Percentiles rank a stretch among this genome's conserved stretches.
phyloP scores from a whole-genome alignment of 2,113 vertebrate species.

The Philantomba maxwellii region DNA sequence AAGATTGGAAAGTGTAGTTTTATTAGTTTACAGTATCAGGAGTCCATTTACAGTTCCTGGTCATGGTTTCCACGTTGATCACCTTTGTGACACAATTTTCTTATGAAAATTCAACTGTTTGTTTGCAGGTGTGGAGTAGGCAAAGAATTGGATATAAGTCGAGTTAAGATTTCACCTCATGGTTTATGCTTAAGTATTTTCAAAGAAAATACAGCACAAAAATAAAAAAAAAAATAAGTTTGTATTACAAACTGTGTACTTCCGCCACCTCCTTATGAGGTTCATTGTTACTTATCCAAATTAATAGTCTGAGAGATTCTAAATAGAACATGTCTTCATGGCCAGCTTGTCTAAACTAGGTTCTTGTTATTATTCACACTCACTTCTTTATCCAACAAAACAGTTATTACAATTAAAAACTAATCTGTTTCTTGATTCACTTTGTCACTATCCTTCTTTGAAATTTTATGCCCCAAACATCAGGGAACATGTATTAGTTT shows the following conservation, averaged over 20 bases:
- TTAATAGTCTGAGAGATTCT: background rate
- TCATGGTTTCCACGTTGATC: background rate
- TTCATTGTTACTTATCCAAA: background rate
- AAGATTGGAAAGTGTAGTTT: background rate
- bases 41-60: background rate
- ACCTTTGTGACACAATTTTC: background rate
- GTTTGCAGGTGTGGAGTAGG: fast-evolving
- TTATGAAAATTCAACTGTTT: background rate
- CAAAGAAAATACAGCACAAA: background rate
- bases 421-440: background rate
- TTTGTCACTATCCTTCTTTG: background rate
- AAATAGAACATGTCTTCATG: background rate
- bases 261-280: background rate
- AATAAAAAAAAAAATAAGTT: background rate
- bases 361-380: background rate
- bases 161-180: background rate
- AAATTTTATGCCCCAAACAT: background rate
- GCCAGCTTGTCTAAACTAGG: background rate
- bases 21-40: background rate
- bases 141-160: background rate
- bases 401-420: background rate
- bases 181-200: background rate
- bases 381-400: background rate
- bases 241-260: background rate
- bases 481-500: background rate